phyloP scores from a whole-genome alignment of 2,797 vertebrate species.

The Etheostoma perlongum region DNA sequence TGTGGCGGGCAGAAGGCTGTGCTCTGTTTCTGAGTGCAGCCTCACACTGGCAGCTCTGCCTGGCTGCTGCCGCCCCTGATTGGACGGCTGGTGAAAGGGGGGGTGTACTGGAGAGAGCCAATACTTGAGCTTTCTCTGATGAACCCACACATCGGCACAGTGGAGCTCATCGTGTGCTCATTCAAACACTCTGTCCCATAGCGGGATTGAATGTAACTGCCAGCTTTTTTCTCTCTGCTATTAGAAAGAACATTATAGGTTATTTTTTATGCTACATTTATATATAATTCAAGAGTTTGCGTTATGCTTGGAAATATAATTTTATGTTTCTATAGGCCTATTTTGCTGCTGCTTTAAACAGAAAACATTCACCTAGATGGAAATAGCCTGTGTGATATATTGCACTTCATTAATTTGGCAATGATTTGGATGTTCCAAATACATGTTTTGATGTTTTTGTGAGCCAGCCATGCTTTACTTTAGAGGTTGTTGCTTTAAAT shows the following conservation, averaged over 20 bases:
- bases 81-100: slow-evolving; percentile 50
- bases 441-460: too few relatives aligned
- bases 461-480: too few relatives aligned
- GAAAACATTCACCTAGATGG: neutral
- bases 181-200: slow-evolving; percentile 16
- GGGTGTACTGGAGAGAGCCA: slow-evolving; percentile 73
- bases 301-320: neutral
- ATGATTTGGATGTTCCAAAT: too few relatives aligned
- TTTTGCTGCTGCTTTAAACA: neutral
- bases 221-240: slow-evolving; percentile 1
- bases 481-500: too few relatives aligned
- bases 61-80: slow-evolving; percentile 57
- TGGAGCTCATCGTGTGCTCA: slow-evolving; percentile 42
- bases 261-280: neutral
- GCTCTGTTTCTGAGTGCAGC: slow-evolving; percentile 68
- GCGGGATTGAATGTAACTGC: neutral
- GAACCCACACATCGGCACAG: slow-evolving; percentile 44
- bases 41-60: slow-evolving; percentile 58
- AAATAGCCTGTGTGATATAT: neutral
- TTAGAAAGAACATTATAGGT: neutral
- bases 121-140: slow-evolving; percentile 69
- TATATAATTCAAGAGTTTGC: neutral
- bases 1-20: slow-evolving; percentile 41
- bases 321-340: neutral
- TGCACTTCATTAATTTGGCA: too few relatives aligned